Percentiles rank a stretch among this genome's conserved stretches.
Conservation (phyloP, 2,797 vertebrate species). For the Enteromius unitaeniatus region DNA sequence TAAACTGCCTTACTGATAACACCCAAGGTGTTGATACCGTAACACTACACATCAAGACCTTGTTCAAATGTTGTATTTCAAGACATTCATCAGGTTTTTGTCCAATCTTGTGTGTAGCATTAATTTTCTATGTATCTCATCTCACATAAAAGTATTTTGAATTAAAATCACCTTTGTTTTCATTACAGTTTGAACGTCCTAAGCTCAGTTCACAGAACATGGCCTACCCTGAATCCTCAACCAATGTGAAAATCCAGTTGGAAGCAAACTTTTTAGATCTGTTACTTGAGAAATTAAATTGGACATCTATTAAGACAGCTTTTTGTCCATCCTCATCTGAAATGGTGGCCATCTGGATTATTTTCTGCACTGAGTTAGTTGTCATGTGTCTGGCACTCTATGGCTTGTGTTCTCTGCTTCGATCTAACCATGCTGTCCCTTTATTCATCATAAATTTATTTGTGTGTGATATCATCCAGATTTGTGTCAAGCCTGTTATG, state of each 20-base stretch:
- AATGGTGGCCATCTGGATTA: conserved; percentile 30
- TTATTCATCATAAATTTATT: conserved; percentile 60
- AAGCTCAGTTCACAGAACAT: not conserved
- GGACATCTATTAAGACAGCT: not conserved
- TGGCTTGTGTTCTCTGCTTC: conserved; percentile 46
- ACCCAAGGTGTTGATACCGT: too few relatives aligned
- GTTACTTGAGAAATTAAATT: not conserved
- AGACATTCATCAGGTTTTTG: not conserved
- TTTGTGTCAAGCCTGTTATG: conserved; percentile 20
- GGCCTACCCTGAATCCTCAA: not conserved
- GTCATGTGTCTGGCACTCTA: conserved; percentile 35
- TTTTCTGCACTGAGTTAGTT: conserved; percentile 52
- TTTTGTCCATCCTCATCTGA: conserved; percentile 3
- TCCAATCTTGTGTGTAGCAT: too few relatives aligned
- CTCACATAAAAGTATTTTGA: not conserved
- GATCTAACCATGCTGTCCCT: conserved; percentile 36
- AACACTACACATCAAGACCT: too few relatives aligned
- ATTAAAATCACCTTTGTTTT: not conserved
- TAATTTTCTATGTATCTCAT: too few relatives aligned
- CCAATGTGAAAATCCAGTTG: not conserved
- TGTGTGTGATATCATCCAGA: conserved; percentile 55
- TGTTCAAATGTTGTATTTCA: not conserved
- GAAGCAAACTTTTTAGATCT: not conserved
- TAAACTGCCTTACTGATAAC: too few relatives aligned
- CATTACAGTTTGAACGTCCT: conserved; percentile 5